Percentiles rank a stretch among this genome's conserved stretches.
Evolutionary conservation across 2,797 vertebrate species (phyloP).

Genomic region (Spinus pinus): DNA sequence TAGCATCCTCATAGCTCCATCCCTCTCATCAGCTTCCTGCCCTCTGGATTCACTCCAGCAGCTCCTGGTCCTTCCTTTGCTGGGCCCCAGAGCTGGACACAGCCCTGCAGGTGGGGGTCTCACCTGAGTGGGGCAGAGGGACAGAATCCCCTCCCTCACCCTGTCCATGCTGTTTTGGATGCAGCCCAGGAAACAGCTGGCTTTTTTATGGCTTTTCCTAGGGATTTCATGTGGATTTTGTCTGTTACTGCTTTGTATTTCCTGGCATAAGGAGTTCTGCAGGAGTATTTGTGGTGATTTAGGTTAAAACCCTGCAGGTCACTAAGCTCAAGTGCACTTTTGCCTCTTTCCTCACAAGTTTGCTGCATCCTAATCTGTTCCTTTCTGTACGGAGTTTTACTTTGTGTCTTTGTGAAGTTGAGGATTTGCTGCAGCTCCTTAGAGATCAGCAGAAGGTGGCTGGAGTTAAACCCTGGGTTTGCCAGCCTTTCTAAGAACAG

Average conservation of each 20-base stretch:
- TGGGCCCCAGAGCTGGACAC: neutral
- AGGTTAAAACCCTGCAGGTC: neutral
- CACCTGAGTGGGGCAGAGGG: rapidly evolving
- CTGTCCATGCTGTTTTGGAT: neutral
- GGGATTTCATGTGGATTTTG: neutral
- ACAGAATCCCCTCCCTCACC: rapidly evolving
- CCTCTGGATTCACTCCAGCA: neutral
- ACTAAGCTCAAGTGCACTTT: neutral
- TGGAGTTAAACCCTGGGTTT: neutral
- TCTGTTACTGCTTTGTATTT: neutral
- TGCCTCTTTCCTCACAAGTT: neutral
- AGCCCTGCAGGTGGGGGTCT: neutral
- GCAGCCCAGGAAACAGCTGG: neutral
- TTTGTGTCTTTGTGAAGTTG: rapidly evolving
- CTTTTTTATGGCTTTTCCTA: neutral
- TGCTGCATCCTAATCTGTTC: neutral
- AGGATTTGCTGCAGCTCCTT: neutral
- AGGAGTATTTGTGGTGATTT: neutral
- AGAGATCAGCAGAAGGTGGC: neutral
- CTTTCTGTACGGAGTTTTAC: neutral
- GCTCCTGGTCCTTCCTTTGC: rapidly evolving
- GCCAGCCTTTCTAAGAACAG: neutral
- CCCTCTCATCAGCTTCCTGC: neutral
- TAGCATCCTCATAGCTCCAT: neutral
- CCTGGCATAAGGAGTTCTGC: neutral